Conservation (phyloP, 1,140 invertebrate species). For the Calliopsis andreniformis region DNA sequence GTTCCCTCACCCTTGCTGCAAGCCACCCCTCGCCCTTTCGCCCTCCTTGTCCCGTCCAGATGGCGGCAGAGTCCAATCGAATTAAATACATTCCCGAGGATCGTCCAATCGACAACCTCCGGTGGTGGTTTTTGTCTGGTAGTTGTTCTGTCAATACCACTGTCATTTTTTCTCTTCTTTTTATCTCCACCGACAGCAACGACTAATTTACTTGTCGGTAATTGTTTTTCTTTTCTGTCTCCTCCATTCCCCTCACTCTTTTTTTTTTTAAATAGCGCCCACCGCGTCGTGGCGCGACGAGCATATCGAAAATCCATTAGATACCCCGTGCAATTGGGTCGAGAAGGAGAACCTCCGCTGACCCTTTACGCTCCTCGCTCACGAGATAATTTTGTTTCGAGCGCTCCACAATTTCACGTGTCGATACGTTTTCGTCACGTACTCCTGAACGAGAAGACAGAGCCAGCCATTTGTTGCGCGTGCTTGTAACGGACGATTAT, state of each 20-base stretch:
- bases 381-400: slow-evolving; percentile 29
- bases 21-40: slow-evolving; percentile 17
- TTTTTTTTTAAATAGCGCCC: neutral
- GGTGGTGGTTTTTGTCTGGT: slow-evolving; percentile 55
- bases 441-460: neutral
- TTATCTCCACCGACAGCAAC: neutral
- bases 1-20: slow-evolving; percentile 62
- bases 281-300: neutral
- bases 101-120: slow-evolving; percentile 58
- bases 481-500: neutral
- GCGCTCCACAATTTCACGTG: slow-evolving; percentile 24
- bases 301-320: slow-evolving; percentile 48
- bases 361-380: slow-evolving; percentile 20
- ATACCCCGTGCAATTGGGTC: slow-evolving; percentile 31
- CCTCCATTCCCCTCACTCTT: slow-evolving; percentile 4
- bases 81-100: slow-evolving; percentile 71
- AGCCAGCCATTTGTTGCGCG: neutral
- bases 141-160: slow-evolving; percentile 34
- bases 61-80: slow-evolving; percentile 66
- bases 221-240: slow-evolving; percentile 12
- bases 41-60: slow-evolving; percentile 41
- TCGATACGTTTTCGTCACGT: slow-evolving; percentile 22
- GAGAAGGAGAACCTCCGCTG: slow-evolving; percentile 34
- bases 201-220: slow-evolving; percentile 38
- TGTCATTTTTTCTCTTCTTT: slow-evolving; percentile 29